A percentile compares a stretch with the other conserved stretches of the same genome.
phyloP scores from a whole-genome alignment of 2,113 vertebrate genomes.

The Microcebus griseorufus region DNA sequence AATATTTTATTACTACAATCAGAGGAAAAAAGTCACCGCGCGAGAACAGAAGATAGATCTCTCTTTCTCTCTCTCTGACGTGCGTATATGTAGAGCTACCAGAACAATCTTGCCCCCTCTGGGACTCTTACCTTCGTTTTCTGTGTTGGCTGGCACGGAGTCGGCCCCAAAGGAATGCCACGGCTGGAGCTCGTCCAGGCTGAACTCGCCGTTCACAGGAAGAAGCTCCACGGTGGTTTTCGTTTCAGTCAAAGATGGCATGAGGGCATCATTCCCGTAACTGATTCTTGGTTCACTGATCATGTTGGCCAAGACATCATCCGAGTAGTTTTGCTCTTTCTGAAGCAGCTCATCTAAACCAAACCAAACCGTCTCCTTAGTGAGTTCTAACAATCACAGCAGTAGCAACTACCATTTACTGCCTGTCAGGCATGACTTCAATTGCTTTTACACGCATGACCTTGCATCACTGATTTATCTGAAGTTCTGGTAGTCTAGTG shows the following conservation, averaged over 20 bases:
- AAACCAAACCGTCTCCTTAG: not conserved
- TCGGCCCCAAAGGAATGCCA: constrained; percentile 96
- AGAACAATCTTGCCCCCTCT: not conserved
- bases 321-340: constrained; percentile 96
- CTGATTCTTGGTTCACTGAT: constrained; percentile 96
- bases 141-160: constrained; percentile 95
- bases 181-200: constrained; percentile 92
- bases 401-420: not conserved
- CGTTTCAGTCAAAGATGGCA: constrained; percentile 94
- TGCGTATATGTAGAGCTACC: not conserved
- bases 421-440: accelerated
- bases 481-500: not conserved
- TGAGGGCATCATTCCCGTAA: constrained; percentile 98
- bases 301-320: constrained; percentile 95
- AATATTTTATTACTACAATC: not conserved
- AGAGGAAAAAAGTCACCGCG: not conserved
- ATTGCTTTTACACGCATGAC: no score
- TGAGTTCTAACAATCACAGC: not conserved
- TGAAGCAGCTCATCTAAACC: constrained; percentile 94
- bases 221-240: constrained; percentile 93
- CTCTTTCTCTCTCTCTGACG: not conserved
- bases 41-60: not conserved
- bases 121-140: constrained; percentile 92
- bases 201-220: constrained; percentile 91
- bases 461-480: not conserved